Evolutionary conservation across 2,113 vertebrate species (phyloP), one percentile per base, ranked within the genome.

Genomic region (Protomyctophum bolini): DNA sequence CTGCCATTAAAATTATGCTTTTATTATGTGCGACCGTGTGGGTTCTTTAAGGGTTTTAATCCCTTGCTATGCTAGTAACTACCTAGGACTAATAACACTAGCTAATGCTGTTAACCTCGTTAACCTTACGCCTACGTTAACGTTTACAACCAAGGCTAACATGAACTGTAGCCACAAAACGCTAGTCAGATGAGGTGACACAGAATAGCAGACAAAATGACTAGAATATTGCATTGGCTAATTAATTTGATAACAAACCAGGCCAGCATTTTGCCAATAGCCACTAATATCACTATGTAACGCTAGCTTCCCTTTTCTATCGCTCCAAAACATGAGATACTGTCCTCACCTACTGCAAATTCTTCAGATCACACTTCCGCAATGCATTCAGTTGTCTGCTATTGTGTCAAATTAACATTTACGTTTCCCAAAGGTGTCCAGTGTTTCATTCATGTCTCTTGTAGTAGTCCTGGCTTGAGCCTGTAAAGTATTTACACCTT

Each of bases 401-500:
- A 41, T 7, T 2, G 60, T 15, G 14, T 59, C 12, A 15, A 63
- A 33, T 41, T 9, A 72, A 12, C n/a, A 41, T 4, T 2, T 12
- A 12, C 0, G n/a, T 79, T 51, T 73, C 54, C 9, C 11, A 10
- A 10, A 0, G 33, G 33, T 41, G 33, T 41, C 3, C 33, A 41
- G 33, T 41, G 61, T 70, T 72, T 82, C 66, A 86, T 80, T 82
- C 56, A 87, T 87, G 57, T 67, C 68, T 73, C 10, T 8, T 21
- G 54, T 8, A 2, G 51, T 50, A 14, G 6, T 11, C 33, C 6
- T 6, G 10, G 45, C 10, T 41, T 41, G 33, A 51, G 14, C 10
- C 57, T 58, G 5, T 21, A 11, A 15, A 79, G 10, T 85, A 88
- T 87, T 87, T 88, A 89, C 89, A 82, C 72, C 7, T 63, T 65